These are phyloP conservation scores for Cylloceria caligata DNA, from an alignment of 2,888 invertebrate species.

Conservation along the genomic window DNA sequence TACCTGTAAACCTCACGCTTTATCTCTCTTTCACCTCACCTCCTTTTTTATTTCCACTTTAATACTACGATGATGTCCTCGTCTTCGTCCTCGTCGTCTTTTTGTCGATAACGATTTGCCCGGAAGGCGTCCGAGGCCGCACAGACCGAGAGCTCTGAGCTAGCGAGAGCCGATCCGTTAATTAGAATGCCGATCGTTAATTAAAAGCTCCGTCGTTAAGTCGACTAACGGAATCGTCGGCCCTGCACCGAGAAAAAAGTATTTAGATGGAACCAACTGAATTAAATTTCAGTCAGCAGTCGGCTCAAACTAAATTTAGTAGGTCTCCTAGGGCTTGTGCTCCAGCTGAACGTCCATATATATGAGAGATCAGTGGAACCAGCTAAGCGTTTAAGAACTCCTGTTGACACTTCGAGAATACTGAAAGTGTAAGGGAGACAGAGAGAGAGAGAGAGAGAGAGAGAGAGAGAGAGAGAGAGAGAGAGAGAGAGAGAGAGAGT, in stretches of 20 bases:
- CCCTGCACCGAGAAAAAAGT: no score
- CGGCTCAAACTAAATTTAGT: no score
- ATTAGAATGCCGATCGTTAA: constrained; percentile 80
- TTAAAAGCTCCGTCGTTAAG: constrained; percentile 77
- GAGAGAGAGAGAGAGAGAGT: constrained; percentile 7
- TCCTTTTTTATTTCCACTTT: constrained; percentile 1
- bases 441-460: constrained; percentile 4
- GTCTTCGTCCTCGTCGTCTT: constrained; percentile 12
- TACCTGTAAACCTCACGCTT: background rate
- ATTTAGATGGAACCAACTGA: no score
- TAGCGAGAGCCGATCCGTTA: constrained; percentile 70
- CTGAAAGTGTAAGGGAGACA: constrained; percentile 19
- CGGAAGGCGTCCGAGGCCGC: constrained; percentile 12
- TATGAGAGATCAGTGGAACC: constrained; percentile 19
- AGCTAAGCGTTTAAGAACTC: constrained; percentile 23
- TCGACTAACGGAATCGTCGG: constrained; percentile 54
- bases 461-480: constrained; percentile 15
- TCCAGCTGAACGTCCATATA: constrained; percentile 19
- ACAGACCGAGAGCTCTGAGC: constrained; percentile 1
- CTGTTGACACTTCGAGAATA: constrained; percentile 40
- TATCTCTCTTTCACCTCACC: constrained; percentile 1
- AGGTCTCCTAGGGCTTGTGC: background rate
- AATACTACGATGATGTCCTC: constrained; percentile 30
- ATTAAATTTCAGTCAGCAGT: no score
- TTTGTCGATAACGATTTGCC: constrained; percentile 75